These are phyloP conservation scores for Holcopasites calliopsidis DNA, from an alignment of 1,140 invertebrate species.

Conservation along the genomic window DNA sequence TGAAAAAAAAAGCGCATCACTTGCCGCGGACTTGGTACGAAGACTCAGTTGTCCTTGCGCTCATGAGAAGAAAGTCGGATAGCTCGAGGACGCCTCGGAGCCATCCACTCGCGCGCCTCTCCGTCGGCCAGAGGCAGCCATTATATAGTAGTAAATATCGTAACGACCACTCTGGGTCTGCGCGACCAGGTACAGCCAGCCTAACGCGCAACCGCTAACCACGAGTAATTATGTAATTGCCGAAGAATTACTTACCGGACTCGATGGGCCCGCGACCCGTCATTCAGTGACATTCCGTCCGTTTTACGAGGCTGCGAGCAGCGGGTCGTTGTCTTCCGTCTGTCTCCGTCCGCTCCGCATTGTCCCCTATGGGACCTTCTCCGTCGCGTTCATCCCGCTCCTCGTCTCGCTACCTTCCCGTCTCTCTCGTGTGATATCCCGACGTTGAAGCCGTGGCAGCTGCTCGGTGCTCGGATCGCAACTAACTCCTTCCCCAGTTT, in stretches of 20 bases:
- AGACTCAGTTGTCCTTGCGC: constrained; percentile 33
- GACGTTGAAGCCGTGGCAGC: constrained; percentile 53
- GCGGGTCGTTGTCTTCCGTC: constrained; percentile 68
- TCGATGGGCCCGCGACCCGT: constrained; percentile 68
- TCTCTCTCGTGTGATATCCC: constrained; percentile 65
- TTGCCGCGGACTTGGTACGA: no score
- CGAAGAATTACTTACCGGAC: constrained; percentile 78
- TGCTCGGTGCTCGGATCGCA: constrained; percentile 48
- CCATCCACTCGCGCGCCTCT: constrained; percentile 65
- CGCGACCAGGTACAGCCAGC: constrained; percentile 28
- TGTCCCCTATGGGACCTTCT: neutral
- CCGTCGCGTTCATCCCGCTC: neutral
- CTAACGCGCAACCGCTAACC: constrained; percentile 65
- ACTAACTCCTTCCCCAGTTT: constrained; percentile 59
- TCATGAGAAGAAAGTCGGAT: constrained; percentile 5
- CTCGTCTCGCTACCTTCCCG: neutral
- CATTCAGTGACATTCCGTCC: constrained; percentile 79
- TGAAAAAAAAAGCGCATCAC: no score
- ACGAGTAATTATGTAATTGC: constrained; percentile 80
- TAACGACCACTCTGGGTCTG: constrained; percentile 72
- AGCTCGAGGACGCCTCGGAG: constrained; percentile 31
- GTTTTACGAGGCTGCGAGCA: constrained; percentile 76
- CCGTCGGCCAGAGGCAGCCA: constrained; percentile 69
- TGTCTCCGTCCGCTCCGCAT: neutral
- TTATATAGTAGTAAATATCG: constrained; percentile 80